Evolutionary conservation across 2,888 invertebrate species (phyloP).

Genomic region (Tetragnatha montana): DNA sequence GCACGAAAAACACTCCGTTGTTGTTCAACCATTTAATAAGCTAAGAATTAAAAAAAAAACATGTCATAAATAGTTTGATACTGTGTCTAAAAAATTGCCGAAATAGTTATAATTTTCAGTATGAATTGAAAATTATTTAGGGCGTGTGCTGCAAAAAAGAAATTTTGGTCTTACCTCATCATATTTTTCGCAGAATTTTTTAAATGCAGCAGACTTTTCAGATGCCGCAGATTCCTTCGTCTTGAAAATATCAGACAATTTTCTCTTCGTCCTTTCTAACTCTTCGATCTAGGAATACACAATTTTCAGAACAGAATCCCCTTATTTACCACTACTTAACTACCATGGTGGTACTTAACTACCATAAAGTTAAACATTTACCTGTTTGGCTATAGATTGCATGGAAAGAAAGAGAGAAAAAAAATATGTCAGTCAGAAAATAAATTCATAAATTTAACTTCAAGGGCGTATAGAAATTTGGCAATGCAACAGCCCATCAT

Average conservation of each 20-base stretch:
- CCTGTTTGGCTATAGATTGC: conserved; percentile 11
- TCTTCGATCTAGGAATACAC: conserved; percentile 80
- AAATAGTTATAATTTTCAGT: neutral
- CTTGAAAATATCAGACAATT: conserved; percentile 81
- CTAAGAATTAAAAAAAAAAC: conserved; percentile 71
- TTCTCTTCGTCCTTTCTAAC: conserved; percentile 84
- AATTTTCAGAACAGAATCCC: neutral
- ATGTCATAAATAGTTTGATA: no score
- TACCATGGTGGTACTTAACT: no score
- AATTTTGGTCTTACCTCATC: conserved; percentile 78
- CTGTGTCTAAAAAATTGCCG: neutral
- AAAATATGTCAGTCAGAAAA: neutral
- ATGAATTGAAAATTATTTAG: neutral
- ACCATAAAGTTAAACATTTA: neutral
- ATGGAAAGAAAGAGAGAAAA: conserved; percentile 1
- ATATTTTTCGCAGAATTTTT: conserved; percentile 83
- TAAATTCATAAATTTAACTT: no score
- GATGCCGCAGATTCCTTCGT: conserved; percentile 83
- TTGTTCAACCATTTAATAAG: conserved; percentile 85
- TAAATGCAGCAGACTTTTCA: conserved; percentile 83
- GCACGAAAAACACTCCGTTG: conserved; percentile 84
- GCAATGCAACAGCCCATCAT: no score
- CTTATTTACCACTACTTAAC: neutral
- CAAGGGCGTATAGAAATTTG: no score
- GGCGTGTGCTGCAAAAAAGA: neutral